Conservation (phyloP, 2,888 invertebrate species). For the Oscheius onirici region DNA sequence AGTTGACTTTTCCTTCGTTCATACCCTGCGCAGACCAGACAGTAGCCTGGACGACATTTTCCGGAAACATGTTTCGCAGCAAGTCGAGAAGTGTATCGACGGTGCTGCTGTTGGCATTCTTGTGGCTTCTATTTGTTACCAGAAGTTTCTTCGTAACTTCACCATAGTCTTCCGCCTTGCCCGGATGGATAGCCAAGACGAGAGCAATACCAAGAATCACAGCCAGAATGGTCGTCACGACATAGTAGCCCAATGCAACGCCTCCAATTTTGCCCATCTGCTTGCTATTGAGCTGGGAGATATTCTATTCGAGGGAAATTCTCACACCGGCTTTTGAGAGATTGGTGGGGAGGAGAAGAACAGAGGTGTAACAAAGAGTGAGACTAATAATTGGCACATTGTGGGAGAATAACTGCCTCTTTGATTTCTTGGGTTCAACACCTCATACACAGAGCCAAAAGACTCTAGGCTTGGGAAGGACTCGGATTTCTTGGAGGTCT, state of each 20-base stretch:
- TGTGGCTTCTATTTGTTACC: too few species aligned
- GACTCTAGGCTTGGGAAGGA: too few species aligned
- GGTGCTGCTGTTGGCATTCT: slow-evolving; percentile 54
- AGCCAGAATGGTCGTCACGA: slow-evolving; percentile 78
- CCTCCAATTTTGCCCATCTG: slow-evolving; percentile 78
- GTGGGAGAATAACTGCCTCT: too few species aligned
- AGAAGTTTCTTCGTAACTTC: too few species aligned
- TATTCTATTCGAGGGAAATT: too few species aligned
- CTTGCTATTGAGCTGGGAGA: slow-evolving; percentile 78
- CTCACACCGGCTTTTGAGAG: too few species aligned
- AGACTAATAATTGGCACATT: too few species aligned
- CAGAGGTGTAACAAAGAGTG: too few species aligned
- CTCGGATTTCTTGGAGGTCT: too few species aligned
- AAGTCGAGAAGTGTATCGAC: slow-evolving; percentile 88
- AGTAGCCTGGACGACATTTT: slow-evolving; percentile 70
- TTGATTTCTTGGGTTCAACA: too few species aligned
- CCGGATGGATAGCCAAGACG: slow-evolving; percentile 78
- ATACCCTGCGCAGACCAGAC: not conserved
- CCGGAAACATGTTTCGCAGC: slow-evolving; percentile 88
- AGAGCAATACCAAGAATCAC: slow-evolving; percentile 78
- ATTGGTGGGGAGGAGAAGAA: too few species aligned
- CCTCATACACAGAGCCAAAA: too few species aligned
- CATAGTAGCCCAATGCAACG: slow-evolving; percentile 78
- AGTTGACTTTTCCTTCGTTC: slow-evolving; percentile 52
- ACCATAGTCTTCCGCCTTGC: slow-evolving; percentile 72